Base-by-base conservation (phyloP, 2,113 vertebrate species). In the Gallinago media region DNA sequence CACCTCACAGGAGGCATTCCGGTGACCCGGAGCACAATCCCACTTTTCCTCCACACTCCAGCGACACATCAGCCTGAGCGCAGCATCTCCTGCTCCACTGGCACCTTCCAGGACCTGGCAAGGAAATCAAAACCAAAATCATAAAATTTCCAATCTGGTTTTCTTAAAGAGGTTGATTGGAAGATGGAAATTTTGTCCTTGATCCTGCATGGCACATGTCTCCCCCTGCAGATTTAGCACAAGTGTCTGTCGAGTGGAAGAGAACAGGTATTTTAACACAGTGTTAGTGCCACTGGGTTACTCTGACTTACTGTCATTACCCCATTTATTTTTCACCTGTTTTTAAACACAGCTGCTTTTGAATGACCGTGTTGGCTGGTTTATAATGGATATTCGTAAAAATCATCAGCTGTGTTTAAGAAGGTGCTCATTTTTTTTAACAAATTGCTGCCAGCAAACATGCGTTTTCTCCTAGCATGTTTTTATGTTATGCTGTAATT, bases 61-160 rank as follows among this genome's bases (percentile, higher is more conserved):
- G 44, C 22, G 21, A 40, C 88, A 90, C 34, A 25, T 66, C 96
- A 92, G 81, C 83, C 94, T 2, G 68, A 67, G 86, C 8, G 34
- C 93, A 87, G 81, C 94, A 79, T 77, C 89, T 94, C 92, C 92
- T 74, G 78, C 83, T 62, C 38, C 80, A 3, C 84, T 29, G 67
- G 6, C 10, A 12, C 20, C 2, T 75, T 91, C 75, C 27, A 2
- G 88, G 50, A 73, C 62, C 80, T 79, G 9, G 55, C 75, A 58
- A 63, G n/a, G 34, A 88, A 25, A 50, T 44, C 15, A 44, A 44
- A 44, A 44, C 15, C 42, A 44, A 44, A 44, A 15, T 16, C 17
- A 49, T 1, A 55, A n/a, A 54, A 74, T 36, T 50, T 88, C 56
- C 71, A 55, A 59, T 40, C 85, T 66, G 67, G 11, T 76, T 93